Evolutionary conservation across 2,797 vertebrate genomes (phyloP).

Genomic region (Spinibarbus caldwelli): DNA sequence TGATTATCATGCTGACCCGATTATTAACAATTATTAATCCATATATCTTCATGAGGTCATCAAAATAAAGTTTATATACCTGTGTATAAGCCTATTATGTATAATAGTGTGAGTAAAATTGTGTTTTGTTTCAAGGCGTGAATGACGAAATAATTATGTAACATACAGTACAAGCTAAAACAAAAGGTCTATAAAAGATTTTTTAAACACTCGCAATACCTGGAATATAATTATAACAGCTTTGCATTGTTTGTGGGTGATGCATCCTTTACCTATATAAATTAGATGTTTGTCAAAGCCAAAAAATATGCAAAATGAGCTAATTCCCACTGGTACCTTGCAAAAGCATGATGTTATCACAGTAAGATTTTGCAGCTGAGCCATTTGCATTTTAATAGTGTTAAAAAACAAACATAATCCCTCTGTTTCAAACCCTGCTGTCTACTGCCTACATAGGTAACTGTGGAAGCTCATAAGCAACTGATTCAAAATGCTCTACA

Average conservation of each 20-base stretch:
- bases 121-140: not conserved
- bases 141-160: conserved; percentile 2
- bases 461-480: not conserved
- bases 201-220: not conserved
- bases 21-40: not conserved
- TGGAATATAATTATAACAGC: not conserved
- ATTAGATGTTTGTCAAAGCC: not conserved
- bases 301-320: not conserved
- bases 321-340: not conserved
- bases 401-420: not conserved
- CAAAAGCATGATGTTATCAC: not conserved
- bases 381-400: not conserved
- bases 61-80: not conserved
- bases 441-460: not conserved
- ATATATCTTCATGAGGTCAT: not conserved
- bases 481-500: not conserved
- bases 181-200: not conserved
- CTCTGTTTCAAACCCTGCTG: not conserved
- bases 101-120: not conserved
- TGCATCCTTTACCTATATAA: not conserved
- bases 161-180: not conserved
- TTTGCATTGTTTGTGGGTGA: not conserved
- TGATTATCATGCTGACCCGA: not conserved
- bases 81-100: not conserved
- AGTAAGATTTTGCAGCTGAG: not conserved